Evolutionary conservation across 2,797 vertebrate genomes (phyloP).

Genomic region (Bovichtus variegatus): DNA sequence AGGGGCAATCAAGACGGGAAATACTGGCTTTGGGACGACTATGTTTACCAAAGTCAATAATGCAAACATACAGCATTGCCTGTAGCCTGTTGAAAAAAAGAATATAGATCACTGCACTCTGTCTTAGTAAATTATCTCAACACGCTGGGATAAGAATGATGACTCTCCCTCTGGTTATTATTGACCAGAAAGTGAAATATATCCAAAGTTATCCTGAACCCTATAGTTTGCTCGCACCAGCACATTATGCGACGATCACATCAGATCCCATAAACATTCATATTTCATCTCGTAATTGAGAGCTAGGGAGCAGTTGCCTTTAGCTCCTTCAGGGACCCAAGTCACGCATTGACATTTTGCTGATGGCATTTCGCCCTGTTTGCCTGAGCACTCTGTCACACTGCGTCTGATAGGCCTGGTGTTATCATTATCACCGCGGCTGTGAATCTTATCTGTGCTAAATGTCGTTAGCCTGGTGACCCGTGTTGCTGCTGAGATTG

Average conservation of each 20-base stretch:
- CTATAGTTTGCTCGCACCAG: constrained; percentile 28
- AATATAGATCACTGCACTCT: constrained; percentile 48
- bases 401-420: constrained; percentile 58
- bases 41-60: constrained; percentile 70
- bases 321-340: constrained; percentile 64
- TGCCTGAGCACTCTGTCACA: constrained; percentile 67
- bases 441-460: constrained; percentile 68
- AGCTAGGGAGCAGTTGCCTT: constrained; percentile 50
- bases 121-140: constrained; percentile 39
- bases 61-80: constrained; percentile 53
- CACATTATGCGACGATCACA: constrained; percentile 43
- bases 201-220: constrained; percentile 22
- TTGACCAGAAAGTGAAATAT: constrained; percentile 32
- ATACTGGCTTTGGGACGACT: constrained; percentile 39
- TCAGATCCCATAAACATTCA: constrained; percentile 55
- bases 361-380: constrained; percentile 75
- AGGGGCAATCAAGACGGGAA: constrained; percentile 52
- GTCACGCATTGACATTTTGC: constrained; percentile 82
- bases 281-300: constrained; percentile 67
- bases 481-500: constrained; percentile 52
- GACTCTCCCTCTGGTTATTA: constrained; percentile 17
- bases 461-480: constrained; percentile 75
- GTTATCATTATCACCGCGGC: constrained; percentile 70
- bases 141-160: constrained; percentile 15
- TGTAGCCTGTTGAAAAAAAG: constrained; percentile 38